These are phyloP conservation scores for Sebastes schlegelii DNA, from an alignment of 2,113 vertebrate genomes.

Conservation along the genomic window DNA sequence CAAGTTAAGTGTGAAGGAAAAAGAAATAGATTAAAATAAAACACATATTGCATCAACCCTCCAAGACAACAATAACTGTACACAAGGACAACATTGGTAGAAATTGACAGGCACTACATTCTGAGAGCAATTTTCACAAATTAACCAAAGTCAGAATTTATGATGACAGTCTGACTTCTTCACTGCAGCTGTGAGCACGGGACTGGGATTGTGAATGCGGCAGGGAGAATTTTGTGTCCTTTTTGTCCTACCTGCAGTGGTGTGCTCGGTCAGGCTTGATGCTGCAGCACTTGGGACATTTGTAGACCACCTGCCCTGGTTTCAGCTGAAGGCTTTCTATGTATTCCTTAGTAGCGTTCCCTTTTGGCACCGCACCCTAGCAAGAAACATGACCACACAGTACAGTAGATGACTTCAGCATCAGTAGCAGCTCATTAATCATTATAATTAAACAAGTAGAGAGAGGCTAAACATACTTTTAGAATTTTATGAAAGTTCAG, in stretches of 20 bases:
- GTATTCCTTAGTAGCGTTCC: conserved; percentile 98
- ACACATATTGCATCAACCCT: neutral
- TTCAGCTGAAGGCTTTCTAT: conserved; percentile 98
- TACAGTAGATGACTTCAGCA: neutral
- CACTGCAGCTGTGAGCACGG: neutral
- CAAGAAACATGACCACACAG: conserved; percentile 32
- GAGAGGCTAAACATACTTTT: neutral
- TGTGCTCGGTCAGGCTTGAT: conserved; percentile 99
- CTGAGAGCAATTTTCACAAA: neutral
- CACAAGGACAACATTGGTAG: neutral
- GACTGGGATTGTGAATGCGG: neutral
- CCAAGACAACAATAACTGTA: neutral
- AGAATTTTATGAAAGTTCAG: conserved; percentile 1
- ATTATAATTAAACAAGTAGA: neutral
- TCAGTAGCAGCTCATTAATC: neutral
- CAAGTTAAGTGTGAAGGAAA: neutral
- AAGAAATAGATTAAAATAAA: neutral
- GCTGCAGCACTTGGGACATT: conserved; percentile 99
- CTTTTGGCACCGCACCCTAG: conserved; percentile 97
- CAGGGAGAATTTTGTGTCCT: neutral
- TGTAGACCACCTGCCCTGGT: conserved; percentile 98
- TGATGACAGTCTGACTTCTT: neutral
- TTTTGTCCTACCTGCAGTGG: conserved; percentile 92
- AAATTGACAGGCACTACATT: neutral
- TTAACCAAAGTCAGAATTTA: neutral